These are phyloP conservation scores for Drosophila niveifrons DNA, from an alignment of 2,888 invertebrate species.

Conservation along the genomic window DNA sequence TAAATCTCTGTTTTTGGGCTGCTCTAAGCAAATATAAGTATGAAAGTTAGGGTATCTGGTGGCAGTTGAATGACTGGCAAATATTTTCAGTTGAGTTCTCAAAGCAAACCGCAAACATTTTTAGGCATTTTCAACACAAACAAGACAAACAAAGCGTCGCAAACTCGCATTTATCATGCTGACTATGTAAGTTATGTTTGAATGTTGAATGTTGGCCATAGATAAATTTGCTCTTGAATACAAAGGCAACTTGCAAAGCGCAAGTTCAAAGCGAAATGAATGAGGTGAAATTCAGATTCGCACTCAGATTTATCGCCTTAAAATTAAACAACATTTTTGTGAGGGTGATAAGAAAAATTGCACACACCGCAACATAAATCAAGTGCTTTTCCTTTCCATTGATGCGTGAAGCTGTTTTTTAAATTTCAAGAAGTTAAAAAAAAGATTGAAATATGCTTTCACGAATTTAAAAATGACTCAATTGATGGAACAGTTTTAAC, in stretches of 20 bases:
- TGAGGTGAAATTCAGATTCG: constrained; percentile 18
- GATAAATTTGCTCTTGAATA: constrained; percentile 40
- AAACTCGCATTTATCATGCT: constrained; percentile 58
- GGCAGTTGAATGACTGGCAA: constrained; percentile 8
- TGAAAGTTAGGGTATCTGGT: background rate
- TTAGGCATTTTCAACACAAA: constrained; percentile 43
- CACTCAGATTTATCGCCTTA: constrained; percentile 40
- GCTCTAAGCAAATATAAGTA: no score
- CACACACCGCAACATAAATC: constrained; percentile 40
- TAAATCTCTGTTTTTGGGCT: no score
- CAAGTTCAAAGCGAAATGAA: constrained; percentile 33
- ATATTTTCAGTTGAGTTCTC: constrained; percentile 52
- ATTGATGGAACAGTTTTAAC: background rate
- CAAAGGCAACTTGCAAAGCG: background rate
- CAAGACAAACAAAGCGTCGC: constrained; percentile 35
- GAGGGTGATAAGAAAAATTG: constrained; percentile 31
- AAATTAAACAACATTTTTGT: constrained; percentile 43
- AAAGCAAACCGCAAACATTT: constrained; percentile 53
- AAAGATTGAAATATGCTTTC: background rate
- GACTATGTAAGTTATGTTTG: constrained; percentile 35
- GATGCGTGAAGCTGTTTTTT: background rate
- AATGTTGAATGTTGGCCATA: constrained; percentile 26
- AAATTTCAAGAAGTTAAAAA: background rate
- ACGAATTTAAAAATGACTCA: background rate
- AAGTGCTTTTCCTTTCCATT: background rate